A percentile compares a stretch with the other conserved stretches of the same genome.
These are phyloP conservation scores for Branchellion lobata DNA, from an alignment of 2,888 invertebrate genomes.

Conservation along the genomic window DNA sequence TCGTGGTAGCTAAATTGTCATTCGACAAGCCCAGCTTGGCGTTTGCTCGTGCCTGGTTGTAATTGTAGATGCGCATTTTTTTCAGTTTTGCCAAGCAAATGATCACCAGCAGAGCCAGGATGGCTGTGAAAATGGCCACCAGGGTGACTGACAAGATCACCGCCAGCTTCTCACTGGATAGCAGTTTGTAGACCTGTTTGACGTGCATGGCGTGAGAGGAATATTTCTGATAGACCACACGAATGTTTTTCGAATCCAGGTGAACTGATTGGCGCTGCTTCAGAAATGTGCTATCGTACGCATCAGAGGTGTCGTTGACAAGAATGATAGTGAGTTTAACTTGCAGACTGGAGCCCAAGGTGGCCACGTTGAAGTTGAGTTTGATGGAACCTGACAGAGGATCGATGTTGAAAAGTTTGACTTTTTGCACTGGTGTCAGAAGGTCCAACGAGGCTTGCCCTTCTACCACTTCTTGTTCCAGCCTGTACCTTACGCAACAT, in stretches of 20 bases:
- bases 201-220: background rate
- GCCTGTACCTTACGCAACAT: background rate
- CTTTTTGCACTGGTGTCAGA: background rate
- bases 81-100: constrained; percentile 26
- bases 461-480: background rate
- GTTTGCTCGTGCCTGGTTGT: background rate
- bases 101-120: constrained; percentile 8
- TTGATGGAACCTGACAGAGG: background rate
- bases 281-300: too few relatives aligned
- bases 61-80: background rate
- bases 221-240: background rate
- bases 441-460: background rate
- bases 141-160: constrained; percentile 32
- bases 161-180: constrained; percentile 29
- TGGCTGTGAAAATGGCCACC: constrained; percentile 33
- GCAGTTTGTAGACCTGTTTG: constrained; percentile 9
- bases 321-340: background rate
- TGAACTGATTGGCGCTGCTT: background rate
- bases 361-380: background rate
- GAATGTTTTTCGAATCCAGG: background rate
- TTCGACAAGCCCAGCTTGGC: background rate
- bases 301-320: background rate
- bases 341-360: background rate
- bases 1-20: background rate
- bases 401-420: background rate